Conservation (phyloP, 2,113 vertebrate species). For the Brachypteracias leptosomus region DNA sequence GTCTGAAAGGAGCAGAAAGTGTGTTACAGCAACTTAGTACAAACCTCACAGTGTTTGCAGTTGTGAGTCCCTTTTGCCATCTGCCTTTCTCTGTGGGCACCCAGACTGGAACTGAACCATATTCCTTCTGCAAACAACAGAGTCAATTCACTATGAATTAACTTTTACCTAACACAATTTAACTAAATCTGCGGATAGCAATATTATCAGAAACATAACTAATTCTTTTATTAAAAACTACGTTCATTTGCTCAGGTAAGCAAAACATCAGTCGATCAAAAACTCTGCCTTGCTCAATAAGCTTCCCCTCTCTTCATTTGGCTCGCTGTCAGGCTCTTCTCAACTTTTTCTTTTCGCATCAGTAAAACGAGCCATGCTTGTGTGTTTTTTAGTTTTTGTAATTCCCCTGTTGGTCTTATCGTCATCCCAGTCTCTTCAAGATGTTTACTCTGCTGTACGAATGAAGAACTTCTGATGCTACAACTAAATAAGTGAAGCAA, state of each 20-base stretch:
- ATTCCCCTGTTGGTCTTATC: neutral
- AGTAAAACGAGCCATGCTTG: neutral
- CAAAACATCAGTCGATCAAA: neutral
- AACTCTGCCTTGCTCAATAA: neutral
- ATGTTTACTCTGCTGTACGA: neutral
- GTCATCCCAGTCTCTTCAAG: neutral
- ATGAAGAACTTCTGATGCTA: neutral
- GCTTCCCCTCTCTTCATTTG: neutral
- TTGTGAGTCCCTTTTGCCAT: neutral
- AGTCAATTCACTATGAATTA: neutral
- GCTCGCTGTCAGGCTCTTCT: neutral
- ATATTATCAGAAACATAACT: neutral
- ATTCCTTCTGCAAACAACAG: neutral
- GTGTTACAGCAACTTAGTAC: fast-evolving
- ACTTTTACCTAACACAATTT: neutral
- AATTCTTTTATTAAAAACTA: neutral
- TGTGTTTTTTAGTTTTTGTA: neutral
- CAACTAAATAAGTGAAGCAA: neutral
- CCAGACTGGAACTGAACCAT: fast-evolving
- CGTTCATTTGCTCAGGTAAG: neutral
- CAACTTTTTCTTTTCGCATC: neutral
- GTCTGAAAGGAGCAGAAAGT: neutral
- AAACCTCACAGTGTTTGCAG: neutral
- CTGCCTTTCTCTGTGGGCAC: fast-evolving
- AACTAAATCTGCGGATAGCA: neutral